Conservation (phyloP, 2,888 invertebrate species). For the Xestia xanthographa region DNA sequence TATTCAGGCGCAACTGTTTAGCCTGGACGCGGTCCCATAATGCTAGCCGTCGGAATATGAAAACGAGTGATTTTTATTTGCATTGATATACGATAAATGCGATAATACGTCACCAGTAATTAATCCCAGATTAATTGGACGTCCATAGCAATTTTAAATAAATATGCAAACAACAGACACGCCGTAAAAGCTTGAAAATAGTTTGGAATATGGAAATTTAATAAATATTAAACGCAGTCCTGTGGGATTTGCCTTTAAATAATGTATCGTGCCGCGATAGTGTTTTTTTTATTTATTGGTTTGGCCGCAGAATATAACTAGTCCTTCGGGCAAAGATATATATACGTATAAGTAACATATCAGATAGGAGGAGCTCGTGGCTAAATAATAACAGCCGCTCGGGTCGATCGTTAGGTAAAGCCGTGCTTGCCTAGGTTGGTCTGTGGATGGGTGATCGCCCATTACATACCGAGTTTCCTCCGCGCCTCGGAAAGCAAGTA, state of each 20-base stretch:
- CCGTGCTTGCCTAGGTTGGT: too few species aligned
- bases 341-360: too few species aligned
- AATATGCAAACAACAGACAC: slow-evolving; percentile 72
- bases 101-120: slow-evolving; percentile 17
- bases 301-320: slow-evolving; percentile 13
- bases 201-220: slow-evolving; percentile 73
- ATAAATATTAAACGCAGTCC: slow-evolving; percentile 67
- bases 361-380: too few species aligned
- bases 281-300: slow-evolving; percentile 42
- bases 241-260: slow-evolving; percentile 58
- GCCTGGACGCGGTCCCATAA: neutral
- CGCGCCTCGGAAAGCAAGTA: too few species aligned
- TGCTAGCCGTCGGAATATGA: neutral
- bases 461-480: too few species aligned
- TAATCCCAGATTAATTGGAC: slow-evolving; percentile 45
- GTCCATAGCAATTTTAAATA: slow-evolving; percentile 66
- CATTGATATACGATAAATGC: slow-evolving; percentile 2
- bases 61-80: slow-evolving; percentile 18
- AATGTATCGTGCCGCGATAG: slow-evolving; percentile 44
- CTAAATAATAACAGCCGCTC: too few species aligned
- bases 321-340: slow-evolving; percentile 18
- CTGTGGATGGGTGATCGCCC: too few species aligned
- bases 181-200: slow-evolving; percentile 71
- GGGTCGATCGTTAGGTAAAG: too few species aligned
- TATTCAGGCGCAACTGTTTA: slow-evolving; percentile 4